Evolutionary conservation across 2,888 invertebrate genomes (phyloP), one percentile per base, ranked within the genome.

Genomic region (Nipponacmea schrenckii): DNA sequence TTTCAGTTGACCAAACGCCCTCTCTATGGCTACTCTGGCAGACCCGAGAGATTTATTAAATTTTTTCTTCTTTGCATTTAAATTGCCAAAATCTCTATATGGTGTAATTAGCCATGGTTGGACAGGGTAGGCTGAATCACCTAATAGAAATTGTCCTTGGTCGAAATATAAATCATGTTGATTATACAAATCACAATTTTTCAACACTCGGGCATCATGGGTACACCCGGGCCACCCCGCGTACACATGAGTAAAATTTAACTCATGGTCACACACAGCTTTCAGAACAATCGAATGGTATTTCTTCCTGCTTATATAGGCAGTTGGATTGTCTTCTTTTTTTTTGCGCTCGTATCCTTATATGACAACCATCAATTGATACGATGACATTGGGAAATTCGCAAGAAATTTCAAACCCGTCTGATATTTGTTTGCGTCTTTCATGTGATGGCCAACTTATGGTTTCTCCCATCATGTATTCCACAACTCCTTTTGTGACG

Each of bases 321-420:
- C 74, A n/a, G 62, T n/a, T n/a, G n/a, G n/a, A n/a, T n/a, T n/a
- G 56, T 31, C 27, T 48, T 45, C 63, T n/a, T 12, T 74, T 46
- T 17, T 39, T 14, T 26, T 69, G 74, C 14, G 72, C 74, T 31
- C 50, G 31, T 26, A 72, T 74, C 1, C 69, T 69, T n/a, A 76
- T 66, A 48, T 72, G 76, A 7, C 68, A 69, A 14, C 72, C 74
- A 74, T 74, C 74, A 26, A 75, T 63, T n/a, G 71, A 73, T 14
- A 73, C 71, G 3, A 67, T 68, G 50, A 66, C 62, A 45, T 69
- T 63, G 27, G 71, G 74, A 67, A 76, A 76, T 15, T 69, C 62
- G 62, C 62, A 69, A 45, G 24, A 39, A 17, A 46, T 45, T 24
- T 70, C 62, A 45, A 63, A 75, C 14, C 70, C 69, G 48, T 64